Percentiles rank a stretch among this genome's conserved stretches.
Conservation (phyloP, 2,888 invertebrate species). For the Lypha dubia region DNA sequence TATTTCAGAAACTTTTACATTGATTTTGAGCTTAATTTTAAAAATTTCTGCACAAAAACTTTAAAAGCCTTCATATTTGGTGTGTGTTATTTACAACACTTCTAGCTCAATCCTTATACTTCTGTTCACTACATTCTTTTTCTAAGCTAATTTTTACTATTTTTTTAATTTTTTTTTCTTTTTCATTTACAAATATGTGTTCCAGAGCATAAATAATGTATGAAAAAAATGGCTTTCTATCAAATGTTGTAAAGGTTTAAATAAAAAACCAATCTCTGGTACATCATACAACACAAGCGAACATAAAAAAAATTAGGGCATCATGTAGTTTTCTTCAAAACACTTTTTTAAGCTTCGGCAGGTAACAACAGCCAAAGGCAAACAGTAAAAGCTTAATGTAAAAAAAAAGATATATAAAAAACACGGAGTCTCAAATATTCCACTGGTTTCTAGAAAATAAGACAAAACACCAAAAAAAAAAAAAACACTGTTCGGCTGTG, state of each 20-base stretch:
- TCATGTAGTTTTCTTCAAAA: not conserved
- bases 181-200: not conserved
- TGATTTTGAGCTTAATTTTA: no score
- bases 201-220: not conserved
- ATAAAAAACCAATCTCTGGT: conserved; percentile 18
- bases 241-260: conserved; percentile 27
- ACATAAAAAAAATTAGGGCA: conserved; percentile 24
- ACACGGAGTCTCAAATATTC: not conserved
- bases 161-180: not conserved
- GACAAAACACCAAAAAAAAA: not conserved
- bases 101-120: no score
- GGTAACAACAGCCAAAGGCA: conserved; percentile 33
- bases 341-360: conserved; percentile 23
- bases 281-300: not conserved
- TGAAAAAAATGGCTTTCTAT: conserved; percentile 31
- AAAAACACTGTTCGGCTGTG: no score
- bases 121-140: no score
- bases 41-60: no score
- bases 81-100: no score
- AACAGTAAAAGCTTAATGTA: conserved; percentile 37
- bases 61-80: no score
- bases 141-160: no score
- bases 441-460: conserved; percentile 19
- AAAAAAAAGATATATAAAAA: not conserved
- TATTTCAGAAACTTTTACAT: no score